Evolutionary conservation across 2,888 invertebrate species (phyloP).

Genomic region (Hirtodrosophila confusa): DNA sequence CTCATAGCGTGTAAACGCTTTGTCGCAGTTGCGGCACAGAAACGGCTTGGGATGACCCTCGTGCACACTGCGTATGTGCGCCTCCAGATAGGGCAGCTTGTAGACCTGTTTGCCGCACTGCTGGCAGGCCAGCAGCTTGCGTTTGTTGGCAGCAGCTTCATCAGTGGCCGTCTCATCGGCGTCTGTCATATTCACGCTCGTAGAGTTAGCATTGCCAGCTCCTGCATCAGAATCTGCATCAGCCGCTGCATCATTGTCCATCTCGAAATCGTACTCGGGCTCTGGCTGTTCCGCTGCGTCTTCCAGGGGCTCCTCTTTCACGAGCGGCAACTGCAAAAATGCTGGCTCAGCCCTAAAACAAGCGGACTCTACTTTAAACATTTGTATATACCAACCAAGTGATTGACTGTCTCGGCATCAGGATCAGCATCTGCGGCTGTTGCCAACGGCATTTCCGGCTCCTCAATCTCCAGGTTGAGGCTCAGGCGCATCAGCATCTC

Average conservation of each 20-base stretch:
- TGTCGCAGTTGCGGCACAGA: slow-evolving; percentile 72
- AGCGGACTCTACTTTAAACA: slow-evolving; percentile 43
- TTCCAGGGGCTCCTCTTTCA: slow-evolving; percentile 57
- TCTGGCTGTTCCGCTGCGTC: slow-evolving; percentile 12
- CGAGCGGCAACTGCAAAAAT: slow-evolving; percentile 52
- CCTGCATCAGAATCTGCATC: neutral
- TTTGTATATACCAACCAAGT: slow-evolving; percentile 54
- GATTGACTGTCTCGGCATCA: slow-evolving; percentile 3
- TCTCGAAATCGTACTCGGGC: slow-evolving; percentile 4
- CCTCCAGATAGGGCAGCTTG: slow-evolving; percentile 77
- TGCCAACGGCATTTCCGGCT: neutral
- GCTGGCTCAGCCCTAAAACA: slow-evolving; percentile 56
- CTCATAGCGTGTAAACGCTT: slow-evolving; percentile 74
- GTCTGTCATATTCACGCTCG: slow-evolving; percentile 20
- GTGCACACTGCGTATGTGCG: slow-evolving; percentile 79
- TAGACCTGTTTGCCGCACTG: slow-evolving; percentile 78
- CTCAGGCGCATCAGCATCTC: slow-evolving; percentile 40
- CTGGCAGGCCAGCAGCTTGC: slow-evolving; percentile 58
- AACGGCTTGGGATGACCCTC: slow-evolving; percentile 80
- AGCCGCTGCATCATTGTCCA: neutral
- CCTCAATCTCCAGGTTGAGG: slow-evolving; percentile 4
- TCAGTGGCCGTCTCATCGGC: slow-evolving; percentile 25
- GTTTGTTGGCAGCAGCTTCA: slow-evolving; percentile 35
- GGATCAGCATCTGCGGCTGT: slow-evolving; percentile 1
- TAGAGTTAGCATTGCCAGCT: slow-evolving; percentile 3